A percentile compares a stretch with the other conserved stretches of the same genome.
Evolutionary conservation across 2,797 vertebrate genomes (phyloP).

Genomic region (Chromis chromis): DNA sequence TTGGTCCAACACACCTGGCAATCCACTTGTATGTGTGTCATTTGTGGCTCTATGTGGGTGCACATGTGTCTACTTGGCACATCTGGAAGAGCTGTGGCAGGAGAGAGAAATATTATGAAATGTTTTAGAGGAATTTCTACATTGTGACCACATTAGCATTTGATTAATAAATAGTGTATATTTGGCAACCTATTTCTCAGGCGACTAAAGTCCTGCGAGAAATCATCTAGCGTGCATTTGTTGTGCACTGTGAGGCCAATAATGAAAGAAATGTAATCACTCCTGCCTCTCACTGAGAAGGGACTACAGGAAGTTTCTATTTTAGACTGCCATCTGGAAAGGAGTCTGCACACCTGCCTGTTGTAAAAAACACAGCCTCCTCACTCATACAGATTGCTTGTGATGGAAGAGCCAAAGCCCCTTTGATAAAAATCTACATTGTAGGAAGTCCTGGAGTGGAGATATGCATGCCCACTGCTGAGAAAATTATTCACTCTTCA

Average conservation of each 20-base stretch:
- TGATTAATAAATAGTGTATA: slow-evolving; percentile 48
- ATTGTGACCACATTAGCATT: slow-evolving; percentile 39
- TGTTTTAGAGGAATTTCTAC: slow-evolving; percentile 24
- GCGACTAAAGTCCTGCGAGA: slow-evolving; percentile 27
- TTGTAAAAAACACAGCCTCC: slow-evolving; percentile 75
- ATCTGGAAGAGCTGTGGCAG: slow-evolving; percentile 38
- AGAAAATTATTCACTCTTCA: slow-evolving; percentile 35
- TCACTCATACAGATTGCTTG: slow-evolving; percentile 61
- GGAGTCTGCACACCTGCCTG: slow-evolving; percentile 79
- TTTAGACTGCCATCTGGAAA: slow-evolving; percentile 76
- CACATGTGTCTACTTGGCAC: slow-evolving; percentile 11
- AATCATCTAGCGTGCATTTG: slow-evolving; percentile 28
- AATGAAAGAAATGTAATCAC: slow-evolving; percentile 66
- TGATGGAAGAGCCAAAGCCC: slow-evolving; percentile 67
- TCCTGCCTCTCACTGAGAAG: slow-evolving; percentile 66
- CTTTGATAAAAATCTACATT: slow-evolving; percentile 46
- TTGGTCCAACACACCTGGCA: slow-evolving; percentile 53
- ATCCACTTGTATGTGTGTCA: slow-evolving; percentile 33
- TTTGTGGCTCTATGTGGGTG: slow-evolving; percentile 26
- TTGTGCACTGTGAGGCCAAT: slow-evolving; percentile 50
- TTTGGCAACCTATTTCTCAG: slow-evolving; percentile 46
- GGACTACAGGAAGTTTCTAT: slow-evolving; percentile 75
- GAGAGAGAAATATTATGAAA: slow-evolving; percentile 14
- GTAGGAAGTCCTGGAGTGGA: slow-evolving; percentile 33
- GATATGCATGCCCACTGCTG: slow-evolving; percentile 25